These are phyloP conservation scores for Catharus fuscescens DNA, from an alignment of 2,113 vertebrate species.

Conservation along the genomic window DNA sequence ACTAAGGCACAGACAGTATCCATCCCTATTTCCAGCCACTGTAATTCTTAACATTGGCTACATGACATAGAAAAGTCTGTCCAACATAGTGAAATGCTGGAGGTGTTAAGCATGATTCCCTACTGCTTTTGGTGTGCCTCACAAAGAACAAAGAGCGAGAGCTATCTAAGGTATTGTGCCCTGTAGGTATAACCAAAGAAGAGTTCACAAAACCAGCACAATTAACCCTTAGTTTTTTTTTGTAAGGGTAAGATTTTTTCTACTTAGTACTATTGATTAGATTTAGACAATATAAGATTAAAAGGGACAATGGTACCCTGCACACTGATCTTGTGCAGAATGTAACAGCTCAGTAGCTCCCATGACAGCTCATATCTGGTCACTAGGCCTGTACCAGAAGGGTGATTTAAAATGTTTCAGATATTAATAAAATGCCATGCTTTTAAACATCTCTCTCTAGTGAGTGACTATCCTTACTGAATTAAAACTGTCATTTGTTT, in stretches of 20 bases:
- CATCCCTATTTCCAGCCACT: background rate
- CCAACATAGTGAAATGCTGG: background rate
- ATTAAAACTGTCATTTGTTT: background rate
- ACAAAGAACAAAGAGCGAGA: background rate
- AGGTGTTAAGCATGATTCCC: background rate
- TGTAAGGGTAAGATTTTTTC: background rate
- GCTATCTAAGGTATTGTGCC: background rate
- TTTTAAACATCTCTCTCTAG: background rate
- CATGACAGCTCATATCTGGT: background rate
- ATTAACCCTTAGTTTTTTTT: background rate
- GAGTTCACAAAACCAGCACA: background rate
- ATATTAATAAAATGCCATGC: background rate
- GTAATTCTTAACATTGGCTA: background rate
- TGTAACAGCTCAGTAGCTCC: background rate
- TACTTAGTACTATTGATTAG: background rate
- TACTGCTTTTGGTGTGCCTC: background rate
- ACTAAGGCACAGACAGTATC: background rate
- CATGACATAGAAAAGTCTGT: background rate
- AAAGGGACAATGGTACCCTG: background rate
- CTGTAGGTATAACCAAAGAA: background rate
- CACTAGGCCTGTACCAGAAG: background rate
- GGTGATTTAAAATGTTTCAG: background rate
- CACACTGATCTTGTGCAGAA: background rate
- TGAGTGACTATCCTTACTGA: background rate
- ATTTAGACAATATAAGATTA: background rate